Evolutionary conservation across 2,888 invertebrate species (phyloP), one percentile per base, ranked within the genome.

Genomic region (Tipula unca): DNA sequence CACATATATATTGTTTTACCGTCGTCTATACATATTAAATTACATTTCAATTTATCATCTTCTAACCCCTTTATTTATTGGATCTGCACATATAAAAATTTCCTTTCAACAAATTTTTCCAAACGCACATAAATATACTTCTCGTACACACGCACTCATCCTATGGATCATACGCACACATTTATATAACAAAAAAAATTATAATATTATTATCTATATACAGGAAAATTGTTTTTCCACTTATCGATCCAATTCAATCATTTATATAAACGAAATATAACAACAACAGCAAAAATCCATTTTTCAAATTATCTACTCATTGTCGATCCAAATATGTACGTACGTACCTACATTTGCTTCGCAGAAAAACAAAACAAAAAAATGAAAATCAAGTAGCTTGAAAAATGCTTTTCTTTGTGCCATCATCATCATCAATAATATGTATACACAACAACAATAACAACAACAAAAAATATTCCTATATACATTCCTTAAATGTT

Each of bases 201-300:
- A 69, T 69, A 69, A 69, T 69, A 69, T 69, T 69, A 69, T 69
- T 69, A 69, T 69, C 69, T 69, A 25, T 69, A 69, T 69, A 69
- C 69, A 69, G 69, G 69, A 69, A 69, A 69, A 69, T 69, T 69
- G 69, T 69, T 69, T 69, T 69, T 69, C 48, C 69, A 69, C 69
- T 69, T 69, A 69, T 69, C 69, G 69, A 69, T 69, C 69, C 69
- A 69, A 69, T 69, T 69, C 69, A 69, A 69, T 69, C 69, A 69
- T 69, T 69, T 69, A 69, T 69, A 69, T 69, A 25, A 69, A 69
- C 10, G 25, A 25, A 69, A 25, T 10, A 69, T 25, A 69, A 69
- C 69, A 69, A 69, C 14, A 69, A 69, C 69, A 69, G 25, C 20
- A 69, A 69, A 69, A 69, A 25, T 69, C 25, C 69, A 69, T 25